Base-by-base conservation (phyloP, 1,140 invertebrate genomes). In the Orussus abietinus region DNA sequence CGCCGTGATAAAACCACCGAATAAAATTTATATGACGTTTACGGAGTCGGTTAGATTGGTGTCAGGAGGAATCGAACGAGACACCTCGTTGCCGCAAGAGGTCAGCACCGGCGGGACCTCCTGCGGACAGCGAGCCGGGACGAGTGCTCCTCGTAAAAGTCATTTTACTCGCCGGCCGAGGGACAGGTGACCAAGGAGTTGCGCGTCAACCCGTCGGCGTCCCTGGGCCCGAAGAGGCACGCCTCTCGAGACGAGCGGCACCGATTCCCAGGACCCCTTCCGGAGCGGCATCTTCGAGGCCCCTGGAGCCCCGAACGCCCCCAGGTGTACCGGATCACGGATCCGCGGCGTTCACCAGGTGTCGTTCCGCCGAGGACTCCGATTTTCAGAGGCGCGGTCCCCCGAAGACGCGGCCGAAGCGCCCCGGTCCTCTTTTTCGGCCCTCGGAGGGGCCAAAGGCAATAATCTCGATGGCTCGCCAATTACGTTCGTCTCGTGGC, bases 21-120 rank as follows among this genome's bases (percentile, higher is more conserved):
- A 67, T 67, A 60, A 65, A 69, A 69, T 69, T 69, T 69, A 68
- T 53, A 61, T 55, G 65, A 67, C 62, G 60, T 69, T 69, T 66
- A 66, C 59, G 51, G 49, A 66, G 64, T 61, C 60, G 52, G 55
- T 53, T 49, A 61, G 61, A 65, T 65, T 53, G 61, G 62, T 57
- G 62, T 68, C 60, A 59, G 56, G 38, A 49, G 53, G 55, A 69
- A 69, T 68, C 57, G 63, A 61, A 61, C 55, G 61, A 64, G 62
- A 66, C 62, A 65, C 55, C 59, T 59, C 59, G 60, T 64, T 59
- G 57, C 49, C 42, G 51, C 47, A 44, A 61, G 56, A 59, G 62
- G 59, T 64, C 57, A 53, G 45, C 39, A 29, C 39, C 50, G n/a
- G n/a, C 28, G 38, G 46, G 69, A 70, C 69, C 67, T 72, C 69